Percentiles rank a stretch among this genome's conserved stretches.
These are phyloP conservation scores for Orthosia incerta DNA, from an alignment of 2,888 invertebrate species.

Conservation along the genomic window DNA sequence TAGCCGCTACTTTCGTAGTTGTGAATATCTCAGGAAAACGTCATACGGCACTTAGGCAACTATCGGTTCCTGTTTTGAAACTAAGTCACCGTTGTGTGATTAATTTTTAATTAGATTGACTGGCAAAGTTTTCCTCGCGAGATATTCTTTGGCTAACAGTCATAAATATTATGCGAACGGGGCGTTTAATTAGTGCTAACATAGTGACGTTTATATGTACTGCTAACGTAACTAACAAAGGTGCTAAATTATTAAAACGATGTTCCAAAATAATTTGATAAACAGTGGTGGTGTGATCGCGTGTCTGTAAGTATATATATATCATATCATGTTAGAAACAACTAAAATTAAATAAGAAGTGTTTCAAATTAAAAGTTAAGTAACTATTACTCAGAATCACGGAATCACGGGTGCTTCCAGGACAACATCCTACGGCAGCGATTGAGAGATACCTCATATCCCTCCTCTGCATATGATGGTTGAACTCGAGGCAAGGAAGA, in stretches of 20 bases:
- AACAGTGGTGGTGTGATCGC: conserved; percentile 44
- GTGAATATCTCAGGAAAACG: conserved; percentile 41
- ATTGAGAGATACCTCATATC: too few species aligned
- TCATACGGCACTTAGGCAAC: conserved; percentile 22
- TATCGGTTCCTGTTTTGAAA: conserved; percentile 31
- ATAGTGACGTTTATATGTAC: conserved; percentile 2
- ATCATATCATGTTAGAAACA: conserved; percentile 58
- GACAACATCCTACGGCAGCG: too few species aligned
- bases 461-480: too few species aligned
- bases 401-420: too few species aligned
- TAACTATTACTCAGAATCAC: conserved; percentile 1
- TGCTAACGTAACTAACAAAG: conserved; percentile 21
- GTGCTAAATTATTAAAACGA: conserved; percentile 41
- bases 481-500: too few species aligned
- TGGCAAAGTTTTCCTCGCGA: conserved; percentile 11
- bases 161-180: neutral
- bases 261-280: conserved; percentile 45
- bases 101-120: conserved; percentile 41
- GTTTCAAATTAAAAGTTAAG: conserved; percentile 38
- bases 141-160: conserved; percentile 8
- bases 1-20: conserved; percentile 32
- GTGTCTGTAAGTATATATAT: conserved; percentile 60
- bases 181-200: conserved; percentile 14
- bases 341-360: conserved; percentile 48
- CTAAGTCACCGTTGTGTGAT: conserved; percentile 5